Conservation (phyloP, 2,888 invertebrate genomes). For the Agrochola lychnidis region DNA sequence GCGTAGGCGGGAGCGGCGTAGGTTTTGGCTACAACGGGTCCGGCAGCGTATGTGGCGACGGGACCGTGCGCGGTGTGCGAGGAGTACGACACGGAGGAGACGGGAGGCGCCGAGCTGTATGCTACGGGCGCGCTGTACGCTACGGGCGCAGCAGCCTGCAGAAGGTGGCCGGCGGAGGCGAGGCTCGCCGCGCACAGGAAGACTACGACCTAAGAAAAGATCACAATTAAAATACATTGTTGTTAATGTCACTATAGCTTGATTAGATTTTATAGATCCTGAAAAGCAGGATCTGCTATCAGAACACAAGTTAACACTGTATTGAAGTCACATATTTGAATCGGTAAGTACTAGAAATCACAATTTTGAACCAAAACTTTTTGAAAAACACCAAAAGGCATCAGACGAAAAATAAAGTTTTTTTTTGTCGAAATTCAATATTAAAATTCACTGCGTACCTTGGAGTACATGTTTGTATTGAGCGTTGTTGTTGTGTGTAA, state of each 20-base stretch:
- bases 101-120: constrained; percentile 80
- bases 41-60: constrained; percentile 63
- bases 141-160: constrained; percentile 78
- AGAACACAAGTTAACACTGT: constrained; percentile 20
- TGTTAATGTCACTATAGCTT: neutral
- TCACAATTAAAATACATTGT: constrained; percentile 9
- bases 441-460: constrained; percentile 77
- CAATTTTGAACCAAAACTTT: neutral
- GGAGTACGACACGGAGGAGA: constrained; percentile 69
- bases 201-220: constrained; percentile 85
- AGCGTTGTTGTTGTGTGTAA: constrained; percentile 81
- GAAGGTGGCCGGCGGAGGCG: constrained; percentile 91
- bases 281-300: neutral
- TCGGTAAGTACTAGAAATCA: neutral
- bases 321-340: constrained; percentile 7
- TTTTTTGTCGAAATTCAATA: constrained; percentile 34
- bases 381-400: neutral
- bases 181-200: constrained; percentile 91
- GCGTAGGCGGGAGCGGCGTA: constrained; percentile 80
- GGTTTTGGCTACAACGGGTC: constrained; percentile 79
- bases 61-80: constrained; percentile 68
- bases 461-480: constrained; percentile 87
- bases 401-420: neutral
- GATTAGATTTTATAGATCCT: neutral
- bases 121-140: constrained; percentile 83